Conservation (phyloP, 2,888 invertebrate genomes). For the Nipponacmea schrenckii region DNA sequence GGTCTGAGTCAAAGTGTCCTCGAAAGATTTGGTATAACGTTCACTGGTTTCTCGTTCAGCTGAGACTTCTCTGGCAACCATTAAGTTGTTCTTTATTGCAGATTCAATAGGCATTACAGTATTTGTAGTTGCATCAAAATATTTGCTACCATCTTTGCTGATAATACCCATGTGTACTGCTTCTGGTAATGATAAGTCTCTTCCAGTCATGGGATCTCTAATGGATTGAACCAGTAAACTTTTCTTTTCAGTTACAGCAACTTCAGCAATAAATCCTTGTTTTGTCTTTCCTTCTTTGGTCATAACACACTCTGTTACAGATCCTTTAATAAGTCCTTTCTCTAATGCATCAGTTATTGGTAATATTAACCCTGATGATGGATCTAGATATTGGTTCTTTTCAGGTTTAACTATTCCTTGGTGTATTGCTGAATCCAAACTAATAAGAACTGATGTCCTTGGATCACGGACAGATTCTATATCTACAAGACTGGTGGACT, state of each 20-base stretch:
- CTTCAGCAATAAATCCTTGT: slow-evolving; percentile 50
- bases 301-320: slow-evolving; percentile 49
- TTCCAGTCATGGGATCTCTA: slow-evolving; percentile 80
- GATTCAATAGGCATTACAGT: slow-evolving; percentile 49
- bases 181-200: slow-evolving; percentile 78
- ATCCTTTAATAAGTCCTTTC: slow-evolving; percentile 73
- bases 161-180: slow-evolving; percentile 78
- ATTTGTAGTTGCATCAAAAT: slow-evolving; percentile 42
- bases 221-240: slow-evolving; percentile 56
- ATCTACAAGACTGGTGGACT: slow-evolving; percentile 48
- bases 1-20: slow-evolving; percentile 44
- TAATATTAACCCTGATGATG: slow-evolving; percentile 82
- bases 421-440: slow-evolving; percentile 49
- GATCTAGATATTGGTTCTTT: slow-evolving; percentile 83
- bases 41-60: slow-evolving; percentile 37
- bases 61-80: slow-evolving; percentile 23
- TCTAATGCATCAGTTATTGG: slow-evolving; percentile 85
- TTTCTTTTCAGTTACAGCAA: slow-evolving; percentile 55
- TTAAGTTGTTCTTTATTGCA: slow-evolving; percentile 37
- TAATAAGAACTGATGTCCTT: slow-evolving; percentile 38
- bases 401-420: slow-evolving; percentile 63
- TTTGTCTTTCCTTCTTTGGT: slow-evolving; percentile 50
- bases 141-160: slow-evolving; percentile 48
- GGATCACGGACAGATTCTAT: slow-evolving; percentile 55
- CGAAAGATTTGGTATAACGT: slow-evolving; percentile 32